Evolutionary conservation across 2,113 vertebrate species (phyloP).

Genomic region (Zingel zingel): DNA sequence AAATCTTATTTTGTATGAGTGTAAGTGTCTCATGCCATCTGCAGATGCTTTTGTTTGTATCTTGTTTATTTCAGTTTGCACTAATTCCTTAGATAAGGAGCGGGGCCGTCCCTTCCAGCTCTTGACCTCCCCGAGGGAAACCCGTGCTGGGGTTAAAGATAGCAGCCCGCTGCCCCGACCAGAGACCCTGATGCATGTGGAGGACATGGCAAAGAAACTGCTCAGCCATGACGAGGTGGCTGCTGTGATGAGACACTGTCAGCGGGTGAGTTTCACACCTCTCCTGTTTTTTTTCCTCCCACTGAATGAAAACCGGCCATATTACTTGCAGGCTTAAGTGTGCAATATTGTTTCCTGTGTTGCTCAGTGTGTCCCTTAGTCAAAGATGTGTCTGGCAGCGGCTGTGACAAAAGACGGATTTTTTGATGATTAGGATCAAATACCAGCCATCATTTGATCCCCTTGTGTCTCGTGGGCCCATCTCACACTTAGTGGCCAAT

Average conservation of each 20-base stretch:
- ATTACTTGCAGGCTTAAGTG: constrained; percentile 22
- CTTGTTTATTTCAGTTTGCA: neutral
- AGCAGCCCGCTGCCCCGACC: constrained; percentile 57
- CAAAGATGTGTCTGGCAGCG: constrained; percentile 32
- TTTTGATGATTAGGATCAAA: constrained; percentile 66
- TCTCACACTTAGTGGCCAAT: constrained; percentile 17
- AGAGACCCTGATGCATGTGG: constrained; percentile 85
- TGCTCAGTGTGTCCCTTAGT: constrained; percentile 19
- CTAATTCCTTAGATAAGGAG: constrained; percentile 75
- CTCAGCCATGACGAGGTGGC: constrained; percentile 91
- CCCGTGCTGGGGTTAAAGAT: constrained; percentile 77
- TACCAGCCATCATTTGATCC: constrained; percentile 51
- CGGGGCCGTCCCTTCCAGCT: constrained; percentile 74
- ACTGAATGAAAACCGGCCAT: constrained; percentile 33
- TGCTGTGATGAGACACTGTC: constrained; percentile 93
- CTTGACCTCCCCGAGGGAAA: constrained; percentile 75
- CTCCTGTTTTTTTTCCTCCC: neutral
- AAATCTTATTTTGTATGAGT: neutral
- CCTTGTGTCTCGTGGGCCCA: neutral
- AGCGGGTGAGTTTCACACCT: constrained; percentile 83
- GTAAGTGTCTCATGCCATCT: neutral
- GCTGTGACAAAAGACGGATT: constrained; percentile 60
- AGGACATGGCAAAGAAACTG: constrained; percentile 89
- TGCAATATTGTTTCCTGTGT: constrained; percentile 16
- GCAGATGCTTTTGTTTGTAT: neutral